Conservation (phyloP, 2,888 invertebrate genomes). For the Plutella xylostella region DNA sequence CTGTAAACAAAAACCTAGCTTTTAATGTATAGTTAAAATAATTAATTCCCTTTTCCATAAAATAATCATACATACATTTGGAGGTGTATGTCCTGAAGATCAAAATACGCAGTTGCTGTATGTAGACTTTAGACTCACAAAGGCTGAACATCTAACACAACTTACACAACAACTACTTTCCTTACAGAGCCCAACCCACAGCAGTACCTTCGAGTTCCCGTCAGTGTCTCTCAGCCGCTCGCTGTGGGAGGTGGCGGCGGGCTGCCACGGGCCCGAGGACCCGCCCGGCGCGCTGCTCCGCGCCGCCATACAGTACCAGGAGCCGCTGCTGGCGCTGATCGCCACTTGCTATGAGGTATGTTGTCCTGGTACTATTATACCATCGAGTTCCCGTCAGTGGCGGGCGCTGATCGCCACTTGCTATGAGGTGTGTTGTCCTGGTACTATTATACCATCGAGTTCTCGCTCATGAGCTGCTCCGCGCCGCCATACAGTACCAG, state of each 20-base stretch:
- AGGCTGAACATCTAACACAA: no score
- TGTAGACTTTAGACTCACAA: no score
- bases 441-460: constrained; percentile 48
- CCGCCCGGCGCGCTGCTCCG: constrained; percentile 74
- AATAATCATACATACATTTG: no score
- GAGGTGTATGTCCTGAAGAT: no score
- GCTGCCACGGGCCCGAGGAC: constrained; percentile 77
- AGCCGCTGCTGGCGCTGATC: constrained; percentile 73
- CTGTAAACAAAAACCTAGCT: no score
- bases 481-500: constrained; percentile 66
- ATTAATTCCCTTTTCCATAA: no score
- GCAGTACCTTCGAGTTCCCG: constrained; percentile 47
- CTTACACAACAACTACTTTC: no score
- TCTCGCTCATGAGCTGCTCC: constrained; percentile 61
- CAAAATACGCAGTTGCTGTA: no score
- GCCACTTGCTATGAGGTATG: constrained; percentile 78
- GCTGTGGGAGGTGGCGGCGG: constrained; percentile 72
- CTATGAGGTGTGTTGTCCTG: constrained; percentile 67
- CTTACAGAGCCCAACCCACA: constrained; percentile 42
- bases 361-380: constrained; percentile 14
- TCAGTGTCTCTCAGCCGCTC: constrained; percentile 51
- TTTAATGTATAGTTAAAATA: no score
- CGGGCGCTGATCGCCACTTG: constrained; percentile 76
- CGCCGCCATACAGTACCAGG: constrained; percentile 67
- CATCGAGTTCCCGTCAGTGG: constrained; percentile 52